Base-by-base conservation (phyloP, 1,140 invertebrate species). In the Drosophila funebris region DNA sequence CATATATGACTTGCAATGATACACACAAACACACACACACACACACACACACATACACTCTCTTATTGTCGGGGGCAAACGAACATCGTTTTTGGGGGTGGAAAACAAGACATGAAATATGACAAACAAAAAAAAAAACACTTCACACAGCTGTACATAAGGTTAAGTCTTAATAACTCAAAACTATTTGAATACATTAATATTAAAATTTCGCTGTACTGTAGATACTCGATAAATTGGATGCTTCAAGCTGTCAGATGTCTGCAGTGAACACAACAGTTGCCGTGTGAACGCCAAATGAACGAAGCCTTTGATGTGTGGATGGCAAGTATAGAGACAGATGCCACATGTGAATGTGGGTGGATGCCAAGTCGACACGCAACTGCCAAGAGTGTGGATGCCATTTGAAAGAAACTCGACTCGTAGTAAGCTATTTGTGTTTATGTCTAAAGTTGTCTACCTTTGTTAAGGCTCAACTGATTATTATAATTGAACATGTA, bases 131-230 rank as follows among this genome's bases (percentile, higher is more conserved):
- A 50, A 31, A 48, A 37, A 50, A 71, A 64, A 71, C 29, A 33
- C 54, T 53, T 58, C 22, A 41, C 68, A 68, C 58, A 72, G 57
- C 46, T 76, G 72, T 41, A 62, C 44, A 75, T 54, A 64, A 76
- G 76, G 72, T 84, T 83, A 83, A 83, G 79, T 74, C 80, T 85
- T 85, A 80, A 84, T 84, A 84, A 71, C 81, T 61, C 73, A 48
- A 60, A 70, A 67, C 61, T 36, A 67, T 80, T 63, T 73, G 61
- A 64, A 71, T 61, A 74, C 77, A 87, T 74, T 71, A 64, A 81
- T 62, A 63, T 66, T 43, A 43, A 48, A 22, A 33, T 31, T 13
- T 22, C 44, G 2, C 16, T 31, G 39, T 46, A 31, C 56, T 54
- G 39, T 52, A 60, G 56, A 63, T 22, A 44, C 36, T 71, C 57